Evolutionary conservation across 2,797 vertebrate species (phyloP).

Genomic region (Sebastolobus altivelis): DNA sequence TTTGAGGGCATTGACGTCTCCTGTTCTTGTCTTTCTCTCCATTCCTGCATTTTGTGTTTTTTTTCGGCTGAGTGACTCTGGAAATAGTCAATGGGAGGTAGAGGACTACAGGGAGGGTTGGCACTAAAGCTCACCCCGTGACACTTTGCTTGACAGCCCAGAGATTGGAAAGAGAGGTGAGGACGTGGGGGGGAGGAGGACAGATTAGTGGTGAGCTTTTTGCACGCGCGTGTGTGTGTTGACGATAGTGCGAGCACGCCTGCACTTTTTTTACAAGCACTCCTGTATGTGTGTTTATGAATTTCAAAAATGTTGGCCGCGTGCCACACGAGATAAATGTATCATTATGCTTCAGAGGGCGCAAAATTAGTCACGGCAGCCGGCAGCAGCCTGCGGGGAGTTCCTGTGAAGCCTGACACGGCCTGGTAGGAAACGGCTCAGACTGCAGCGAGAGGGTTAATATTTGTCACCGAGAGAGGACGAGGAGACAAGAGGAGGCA

Average conservation of each 20-base stretch:
- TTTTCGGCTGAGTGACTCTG: slow-evolving; percentile 52
- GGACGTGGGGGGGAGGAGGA: slow-evolving; percentile 14
- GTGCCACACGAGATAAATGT: slow-evolving; percentile 69
- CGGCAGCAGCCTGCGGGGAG: slow-evolving; percentile 29
- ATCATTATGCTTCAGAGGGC: slow-evolving; percentile 67
- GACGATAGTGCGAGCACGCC: slow-evolving; percentile 15
- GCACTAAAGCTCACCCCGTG: slow-evolving; percentile 46
- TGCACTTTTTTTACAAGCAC: slow-evolving; percentile 16
- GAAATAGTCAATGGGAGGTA: slow-evolving; percentile 56
- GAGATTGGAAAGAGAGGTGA: slow-evolving; percentile 54
- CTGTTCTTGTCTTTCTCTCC: neutral
- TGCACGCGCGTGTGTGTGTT: slow-evolving; percentile 11
- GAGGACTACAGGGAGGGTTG: slow-evolving; percentile 42
- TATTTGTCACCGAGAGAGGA: slow-evolving; percentile 32
- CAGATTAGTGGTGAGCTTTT: slow-evolving; percentile 44
- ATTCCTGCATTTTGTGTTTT: slow-evolving; percentile 30
- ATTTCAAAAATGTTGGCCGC: slow-evolving; percentile 45
- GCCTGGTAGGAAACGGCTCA: slow-evolving; percentile 38
- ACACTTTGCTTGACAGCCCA: slow-evolving; percentile 62
- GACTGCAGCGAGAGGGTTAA: slow-evolving; percentile 44
- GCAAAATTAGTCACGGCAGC: slow-evolving; percentile 72
- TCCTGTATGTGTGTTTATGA: slow-evolving; percentile 34
- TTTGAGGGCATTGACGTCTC: slow-evolving; percentile 19
- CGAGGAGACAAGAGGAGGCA: slow-evolving; percentile 6
- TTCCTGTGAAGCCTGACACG: slow-evolving; percentile 39